Evolutionary conservation across 2,113 vertebrate genomes (phyloP).

Genomic region (Odocoileus hemionus): DNA sequence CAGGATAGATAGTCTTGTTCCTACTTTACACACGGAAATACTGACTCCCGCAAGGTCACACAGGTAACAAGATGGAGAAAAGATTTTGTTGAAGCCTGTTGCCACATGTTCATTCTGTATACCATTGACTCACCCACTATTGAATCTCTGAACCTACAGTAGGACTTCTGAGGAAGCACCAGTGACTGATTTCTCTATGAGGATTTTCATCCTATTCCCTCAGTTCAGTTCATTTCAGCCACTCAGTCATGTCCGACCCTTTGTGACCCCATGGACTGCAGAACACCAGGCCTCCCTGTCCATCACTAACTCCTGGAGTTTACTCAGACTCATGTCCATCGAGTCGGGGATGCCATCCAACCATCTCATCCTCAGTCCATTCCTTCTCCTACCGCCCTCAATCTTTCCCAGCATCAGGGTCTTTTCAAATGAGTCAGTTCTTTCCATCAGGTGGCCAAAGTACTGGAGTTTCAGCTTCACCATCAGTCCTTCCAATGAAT

Average conservation of each 20-base stretch:
- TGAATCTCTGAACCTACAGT: background rate
- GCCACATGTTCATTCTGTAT: background rate
- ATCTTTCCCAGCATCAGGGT: background rate
- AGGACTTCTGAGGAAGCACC: background rate
- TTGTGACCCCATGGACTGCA: background rate
- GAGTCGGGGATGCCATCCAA: background rate
- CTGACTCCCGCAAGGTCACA: background rate
- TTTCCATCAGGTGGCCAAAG: background rate
- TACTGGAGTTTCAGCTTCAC: background rate
- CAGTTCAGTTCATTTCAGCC: background rate
- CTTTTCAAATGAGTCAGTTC: background rate
- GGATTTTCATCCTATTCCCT: background rate
- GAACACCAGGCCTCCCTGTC: background rate
- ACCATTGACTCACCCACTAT: background rate
- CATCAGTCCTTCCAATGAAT: background rate
- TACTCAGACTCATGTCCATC: background rate
- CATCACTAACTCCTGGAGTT: background rate
- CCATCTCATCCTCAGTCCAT: background rate
- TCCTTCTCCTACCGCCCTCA: background rate
- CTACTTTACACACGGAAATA: background rate
- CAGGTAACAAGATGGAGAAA: background rate
- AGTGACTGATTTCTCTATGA: background rate
- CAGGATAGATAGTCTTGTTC: background rate
- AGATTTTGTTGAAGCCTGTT: background rate
- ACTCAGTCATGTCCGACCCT: rapidly evolving